phyloP scores from a whole-genome alignment of 1,140 invertebrate genomes.

The Hestina assimilis region DNA sequence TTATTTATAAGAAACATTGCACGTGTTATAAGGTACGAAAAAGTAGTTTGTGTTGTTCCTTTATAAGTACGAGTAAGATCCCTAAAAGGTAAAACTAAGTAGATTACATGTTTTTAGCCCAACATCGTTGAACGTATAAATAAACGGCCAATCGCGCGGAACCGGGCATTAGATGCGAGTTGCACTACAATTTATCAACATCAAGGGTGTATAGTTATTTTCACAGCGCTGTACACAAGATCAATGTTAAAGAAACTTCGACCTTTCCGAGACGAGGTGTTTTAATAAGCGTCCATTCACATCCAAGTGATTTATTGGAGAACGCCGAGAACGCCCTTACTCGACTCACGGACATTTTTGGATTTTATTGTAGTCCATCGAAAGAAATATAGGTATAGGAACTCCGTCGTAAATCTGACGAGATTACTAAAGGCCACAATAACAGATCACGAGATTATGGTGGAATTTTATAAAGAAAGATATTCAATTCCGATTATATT shows the following conservation, averaged over 20 bases:
- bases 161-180: conserved; percentile 16
- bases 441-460: conserved; percentile 4
- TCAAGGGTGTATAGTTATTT: conserved; percentile 14
- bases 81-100: neutral
- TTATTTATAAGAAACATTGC: too few species aligned
- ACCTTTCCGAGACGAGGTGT: conserved; percentile 6
- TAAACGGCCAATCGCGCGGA: conserved; percentile 39
- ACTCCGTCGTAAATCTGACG: conserved; percentile 32
- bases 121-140: neutral
- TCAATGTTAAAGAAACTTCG: conserved; percentile 29
- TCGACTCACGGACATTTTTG: neutral
- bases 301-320: conserved; percentile 42
- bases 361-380: conserved; percentile 39
- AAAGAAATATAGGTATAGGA: conserved; percentile 17
- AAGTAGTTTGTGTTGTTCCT: too few species aligned
- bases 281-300: neutral
- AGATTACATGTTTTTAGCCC: neutral
- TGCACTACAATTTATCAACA: conserved; percentile 19
- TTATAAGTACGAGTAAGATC: too few species aligned
- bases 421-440: conserved; percentile 19
- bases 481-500: conserved; percentile 40
- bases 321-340: conserved; percentile 17
- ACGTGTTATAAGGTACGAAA: too few species aligned
- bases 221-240: conserved; percentile 21
- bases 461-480: conserved; percentile 21